Conservation (phyloP, 30 jellyfish, hydroid and myxozoan species). For the Chrysaora quinquecirrha region DNA sequence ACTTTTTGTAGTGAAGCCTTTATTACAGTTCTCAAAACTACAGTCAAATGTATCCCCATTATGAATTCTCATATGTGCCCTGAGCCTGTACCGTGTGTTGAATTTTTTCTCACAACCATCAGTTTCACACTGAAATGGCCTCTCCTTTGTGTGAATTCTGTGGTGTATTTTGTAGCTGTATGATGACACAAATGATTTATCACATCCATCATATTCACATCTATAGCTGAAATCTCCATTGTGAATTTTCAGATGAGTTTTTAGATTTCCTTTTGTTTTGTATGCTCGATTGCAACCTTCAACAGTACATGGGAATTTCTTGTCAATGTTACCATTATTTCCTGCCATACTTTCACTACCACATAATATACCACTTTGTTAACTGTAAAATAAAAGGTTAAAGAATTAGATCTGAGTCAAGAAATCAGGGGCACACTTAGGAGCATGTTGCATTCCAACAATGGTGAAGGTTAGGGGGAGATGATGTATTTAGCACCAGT, state of each 20-base stretch:
- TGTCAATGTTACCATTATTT: conserved; percentile 36
- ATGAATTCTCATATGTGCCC: conserved; percentile 89
- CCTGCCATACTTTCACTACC: conserved; percentile 24
- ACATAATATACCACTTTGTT: no score
- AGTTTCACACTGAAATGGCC: conserved; percentile 81
- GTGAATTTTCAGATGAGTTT: conserved; percentile 83
- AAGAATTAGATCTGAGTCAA: no score
- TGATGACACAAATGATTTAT: conserved; percentile 87
- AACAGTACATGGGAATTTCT: conserved; percentile 76
- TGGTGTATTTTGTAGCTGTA: conserved; percentile 88
- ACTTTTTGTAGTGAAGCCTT: conserved; percentile 91
- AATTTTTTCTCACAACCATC: conserved; percentile 88
- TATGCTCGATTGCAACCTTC: conserved; percentile 84
- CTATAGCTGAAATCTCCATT: conserved; percentile 83
- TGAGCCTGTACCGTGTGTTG: conserved; percentile 79
- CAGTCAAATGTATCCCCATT: conserved; percentile 87
- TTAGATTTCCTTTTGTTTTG: conserved; percentile 89
- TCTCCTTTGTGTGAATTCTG: conserved; percentile 89
- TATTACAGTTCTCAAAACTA: conserved; percentile 71
- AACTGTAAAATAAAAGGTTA: no score
- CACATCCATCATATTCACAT: conserved; percentile 89
- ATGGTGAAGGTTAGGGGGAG: no score
- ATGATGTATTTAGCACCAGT: no score
- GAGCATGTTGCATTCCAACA: no score
- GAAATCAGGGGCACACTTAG: neutral